Base-by-base conservation (phyloP, 2,113 vertebrate genomes). In the Naja naja region DNA sequence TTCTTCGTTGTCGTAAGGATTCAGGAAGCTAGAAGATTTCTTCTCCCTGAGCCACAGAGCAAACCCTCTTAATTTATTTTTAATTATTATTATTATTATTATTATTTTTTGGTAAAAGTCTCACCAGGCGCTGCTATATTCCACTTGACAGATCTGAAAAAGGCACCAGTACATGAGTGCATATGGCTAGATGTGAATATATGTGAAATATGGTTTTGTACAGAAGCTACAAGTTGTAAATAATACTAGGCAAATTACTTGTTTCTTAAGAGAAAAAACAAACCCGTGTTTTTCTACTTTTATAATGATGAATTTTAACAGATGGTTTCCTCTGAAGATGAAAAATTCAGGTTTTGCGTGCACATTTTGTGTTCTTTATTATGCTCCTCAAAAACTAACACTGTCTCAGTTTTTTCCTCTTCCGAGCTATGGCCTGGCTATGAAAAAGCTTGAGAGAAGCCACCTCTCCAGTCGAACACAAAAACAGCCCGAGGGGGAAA, bases 321-420 rank as follows among this genome's bases (percentile, higher is more conserved):
- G 58, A 87, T 89, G 92, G 91, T 64, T 93, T 90, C 89, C 56
- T 34, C 91, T 93, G 85, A 90, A 94, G 89, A 64, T 89, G 60
- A 92, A 88, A 86, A 91, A 64, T 54, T 89, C 92, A 93, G 87
- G 64, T 89, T 56, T 55, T 91, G 22, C 56, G 23, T 88, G 56
- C 34, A 0, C 88, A 52, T 55, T 90, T 74, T 91, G 39, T 89
- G 55, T 86, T 91, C 58, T 87, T 20, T 81, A 43, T 90, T 89
- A 45, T 91, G 12, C 74, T 74, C 55, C 90, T 94, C 94, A 92
- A 91, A 95, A 92, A 97, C 97, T 97, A 97, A 97, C 95, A 74
- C 96, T 97, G 96, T 96, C 96, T 97, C 97, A 97, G 97, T 97
- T 96, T 97, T 97, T 95, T 97, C 92, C 94, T 90, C 86, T 91